Conservation (phyloP, 2,888 invertebrate species). For the Sinopyrophorus schimmeli region DNA sequence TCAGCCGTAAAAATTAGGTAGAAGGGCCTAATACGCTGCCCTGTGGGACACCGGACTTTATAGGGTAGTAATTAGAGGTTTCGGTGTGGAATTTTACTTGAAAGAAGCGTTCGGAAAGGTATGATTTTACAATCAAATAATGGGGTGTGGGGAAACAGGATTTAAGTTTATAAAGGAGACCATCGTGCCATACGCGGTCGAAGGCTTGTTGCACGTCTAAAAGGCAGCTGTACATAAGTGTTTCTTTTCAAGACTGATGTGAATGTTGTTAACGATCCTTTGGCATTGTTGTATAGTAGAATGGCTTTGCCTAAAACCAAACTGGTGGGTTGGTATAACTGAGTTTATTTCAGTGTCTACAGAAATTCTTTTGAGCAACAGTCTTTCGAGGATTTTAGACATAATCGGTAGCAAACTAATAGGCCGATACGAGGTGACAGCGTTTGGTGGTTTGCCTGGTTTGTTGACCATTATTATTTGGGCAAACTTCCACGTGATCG, state of each 20-base stretch:
- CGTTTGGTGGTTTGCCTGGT: slow-evolving; percentile 5
- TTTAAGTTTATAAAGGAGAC: slow-evolving; percentile 16
- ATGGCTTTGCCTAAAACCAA: slow-evolving; percentile 6
- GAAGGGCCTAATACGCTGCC: slow-evolving; percentile 10
- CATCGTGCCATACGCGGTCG: slow-evolving; percentile 16
- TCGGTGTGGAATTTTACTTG: slow-evolving; percentile 12
- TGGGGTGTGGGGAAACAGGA: slow-evolving; percentile 8
- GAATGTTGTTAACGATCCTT: slow-evolving; percentile 9
- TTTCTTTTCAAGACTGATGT: slow-evolving; percentile 8
- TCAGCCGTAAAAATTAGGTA: slow-evolving; percentile 27
- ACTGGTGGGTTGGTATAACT: slow-evolving; percentile 6
- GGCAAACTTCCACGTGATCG: slow-evolving; percentile 6
- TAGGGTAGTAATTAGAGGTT: slow-evolving; percentile 3
- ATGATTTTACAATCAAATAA: slow-evolving; percentile 7
- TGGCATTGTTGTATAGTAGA: slow-evolving; percentile 11
- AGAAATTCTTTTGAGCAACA: too few relatives aligned
- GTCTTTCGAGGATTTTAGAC: too few relatives aligned
- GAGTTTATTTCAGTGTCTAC: slow-evolving; percentile 12
- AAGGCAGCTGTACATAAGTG: slow-evolving; percentile 11
- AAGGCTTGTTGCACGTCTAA: slow-evolving; percentile 6
- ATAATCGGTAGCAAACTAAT: slow-evolving; percentile 6
- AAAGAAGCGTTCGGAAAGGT: slow-evolving; percentile 13
- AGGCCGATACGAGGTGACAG: slow-evolving; percentile 4
- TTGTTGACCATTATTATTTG: slow-evolving; percentile 5
- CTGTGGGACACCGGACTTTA: slow-evolving; percentile 8